Evolutionary conservation across 2,797 vertebrate species (phyloP), one percentile per base, ranked within the genome.

Genomic region (Lycodopsis pacificus): DNA sequence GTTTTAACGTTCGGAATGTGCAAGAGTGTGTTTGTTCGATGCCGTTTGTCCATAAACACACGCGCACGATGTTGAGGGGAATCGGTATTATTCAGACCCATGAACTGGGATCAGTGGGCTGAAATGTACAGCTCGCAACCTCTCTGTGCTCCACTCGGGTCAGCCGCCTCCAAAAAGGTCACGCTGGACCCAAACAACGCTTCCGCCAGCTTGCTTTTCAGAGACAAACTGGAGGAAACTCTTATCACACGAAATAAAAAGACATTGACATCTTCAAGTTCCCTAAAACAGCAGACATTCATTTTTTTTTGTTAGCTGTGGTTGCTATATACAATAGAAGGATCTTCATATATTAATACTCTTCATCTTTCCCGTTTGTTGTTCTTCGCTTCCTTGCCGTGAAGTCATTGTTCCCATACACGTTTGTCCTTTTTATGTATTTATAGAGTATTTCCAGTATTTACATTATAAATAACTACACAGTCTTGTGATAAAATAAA

Each of bases 401-500:
- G 44, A 9, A 70, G 89, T 92, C 76, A 71, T 79, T 76, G 77
- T 84, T 79, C 86, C 71, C 63, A 80, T 85, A 86, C 89, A 80
- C 40, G 48, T 83, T 80, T 89, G 77, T 91, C 84, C 89, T 81
- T 87, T 85, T 82, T 80, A 27, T 27, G 75, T 86, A 89, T 94
- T 92, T 85, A 94, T 93, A 94, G 91, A 93, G 89, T 91, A 92
- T 92, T 93, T 91, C 87, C 83, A 90, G 77, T 95, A 96, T 95
- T 88, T 95, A 95, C 95, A 96, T 89, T 94, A 96, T 94, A 95
- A 95, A 95, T 95, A 91, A 95, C 88, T 93, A 93, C 78, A 93
- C 88, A 93, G 91, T 94, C 89, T 89, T 65, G 80, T 93, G 92
- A 86, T 91, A 89, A 94, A 95, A 95, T 95, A 95, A 96, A 96